Evolutionary conservation across 2,113 vertebrate genomes (phyloP), one percentile per base, ranked within the genome.

Genomic region (Burhinus bistriatus): DNA sequence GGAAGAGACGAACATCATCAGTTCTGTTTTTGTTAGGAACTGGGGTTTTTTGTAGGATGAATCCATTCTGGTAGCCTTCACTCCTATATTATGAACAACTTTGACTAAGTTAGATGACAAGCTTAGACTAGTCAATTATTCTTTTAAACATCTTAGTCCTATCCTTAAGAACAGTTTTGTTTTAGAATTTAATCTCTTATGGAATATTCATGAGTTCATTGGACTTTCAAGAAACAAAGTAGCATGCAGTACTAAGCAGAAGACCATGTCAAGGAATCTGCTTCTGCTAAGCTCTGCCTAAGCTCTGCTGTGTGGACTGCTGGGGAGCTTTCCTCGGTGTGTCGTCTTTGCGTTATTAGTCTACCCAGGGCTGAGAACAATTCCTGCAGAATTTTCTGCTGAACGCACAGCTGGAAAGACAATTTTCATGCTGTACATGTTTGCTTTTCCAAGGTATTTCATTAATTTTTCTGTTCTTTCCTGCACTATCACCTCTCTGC

Each of bases 151-250:
- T 36, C 16, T 51, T 71, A 36, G 7, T 5, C 3, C 47, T 75
- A 38, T n/a, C 25, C 38, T 59, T 58, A 78, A 73, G 36, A 82
- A 76, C 4, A 87, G 9, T 11, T n/a, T 73, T 88, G 49, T 58
- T 89, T 75, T 88, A 90, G 76, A 95, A 75, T 83, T 90, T 94
- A 83, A 78, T 83, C 29, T 80, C 20, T 77, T 25, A 66, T 86
- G 23, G 45, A 90, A 70, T 83, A 93, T 94, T 87, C 30, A 88
- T 83, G 54, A 70, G 6, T 42, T 69, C 22, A 42, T 70, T 0
- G 0, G 23, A 49, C 22, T 66, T 69, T 42, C 27, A 65, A 76
- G 34, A 83, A 80, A 8, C 5, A 54, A 83, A 92, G 14, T 16
- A 25, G 11, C 40, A 14, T 45, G 40, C 30, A 58, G 26, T 32